Base-by-base conservation (phyloP, 2,797 vertebrate genomes). In the Propithecus perrieri region DNA sequence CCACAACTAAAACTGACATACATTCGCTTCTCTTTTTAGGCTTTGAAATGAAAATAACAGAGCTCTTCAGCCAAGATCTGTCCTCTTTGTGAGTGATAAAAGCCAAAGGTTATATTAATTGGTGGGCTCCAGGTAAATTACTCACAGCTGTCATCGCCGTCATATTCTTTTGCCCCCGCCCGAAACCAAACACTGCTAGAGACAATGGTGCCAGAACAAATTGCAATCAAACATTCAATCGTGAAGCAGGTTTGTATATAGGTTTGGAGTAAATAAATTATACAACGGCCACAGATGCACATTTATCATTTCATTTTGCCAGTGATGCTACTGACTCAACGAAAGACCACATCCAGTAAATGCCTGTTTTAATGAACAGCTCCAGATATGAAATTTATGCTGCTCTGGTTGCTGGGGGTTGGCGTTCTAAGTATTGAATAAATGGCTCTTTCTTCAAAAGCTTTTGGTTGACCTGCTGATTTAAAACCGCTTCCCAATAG, bases 391-490 rank as follows among this genome's bases (percentile, higher is more conserved):
- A 97, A 96, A 98, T 97, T 96, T 97, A 96, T 95, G 87, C 76
- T 98, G 7, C 53, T 93, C 87, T 97, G 57, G 69, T 96, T 98
- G 94, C 43, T 93, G 98, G 94, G 93, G 94, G 97, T 96, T 98
- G 85, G 81, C 76, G 14, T 95, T 98, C 86, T 94, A 91, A 81
- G 85, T 97, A 95, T 91, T 92, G 94, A 98, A 97, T 97, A 97
- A 98, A 98, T 95, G 81, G 41, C 69, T 98, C 85, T 96, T 26
- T 95, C 97, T 97, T 97, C 96, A 97, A 98, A 98, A 97, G 95
- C 75, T 91, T 91, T 85, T 91, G 85, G 48, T 88, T 98, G 96
- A 97, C 92, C 93, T 97, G 93, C 26, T 98, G 97, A 97, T 96
- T 97, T 98, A 93, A 98, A 98, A 96, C 93, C 0, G 33, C 88